Percentiles rank a stretch among this genome's conserved stretches.
These are phyloP conservation scores for Pristionchus exspectatus DNA, from an alignment of 2,888 invertebrate species.

Conservation along the genomic window DNA sequence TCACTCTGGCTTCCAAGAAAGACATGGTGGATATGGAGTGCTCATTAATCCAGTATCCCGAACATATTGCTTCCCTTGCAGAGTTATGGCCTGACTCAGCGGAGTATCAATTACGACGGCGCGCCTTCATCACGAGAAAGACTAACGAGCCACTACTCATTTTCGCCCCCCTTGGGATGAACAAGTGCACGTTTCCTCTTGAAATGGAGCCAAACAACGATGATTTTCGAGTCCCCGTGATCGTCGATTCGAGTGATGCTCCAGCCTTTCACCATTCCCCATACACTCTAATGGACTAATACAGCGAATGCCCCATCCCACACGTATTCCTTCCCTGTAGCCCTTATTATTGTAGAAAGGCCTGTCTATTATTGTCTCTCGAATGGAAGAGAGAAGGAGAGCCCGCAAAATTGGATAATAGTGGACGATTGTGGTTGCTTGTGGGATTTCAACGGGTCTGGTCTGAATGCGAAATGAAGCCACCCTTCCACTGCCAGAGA, in stretches of 20 bases:
- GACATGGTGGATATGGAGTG: too few species aligned
- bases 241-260: background rate
- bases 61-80: background rate
- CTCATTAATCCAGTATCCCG: background rate
- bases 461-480: slow-evolving; percentile 21
- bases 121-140: background rate
- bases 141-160: slow-evolving; percentile 11
- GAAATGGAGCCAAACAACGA: background rate
- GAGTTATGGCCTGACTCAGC: background rate
- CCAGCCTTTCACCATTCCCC: background rate
- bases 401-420: slow-evolving; percentile 25
- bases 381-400: background rate
- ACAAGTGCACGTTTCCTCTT: background rate
- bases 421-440: background rate
- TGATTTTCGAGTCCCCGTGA: background rate
- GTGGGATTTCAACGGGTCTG: background rate
- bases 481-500: background rate
- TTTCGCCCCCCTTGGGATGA: background rate
- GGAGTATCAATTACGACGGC: background rate
- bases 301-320: background rate
- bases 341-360: slow-evolving; percentile 5
- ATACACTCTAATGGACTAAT: background rate
- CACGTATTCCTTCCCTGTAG: slow-evolving; percentile 13
- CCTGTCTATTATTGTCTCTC: background rate
- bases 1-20: background rate